A percentile compares a stretch with the other conserved stretches of the same genome.
phyloP scores from a whole-genome alignment of 2,113 vertebrate species.

The Gadus chalcogrammus region DNA sequence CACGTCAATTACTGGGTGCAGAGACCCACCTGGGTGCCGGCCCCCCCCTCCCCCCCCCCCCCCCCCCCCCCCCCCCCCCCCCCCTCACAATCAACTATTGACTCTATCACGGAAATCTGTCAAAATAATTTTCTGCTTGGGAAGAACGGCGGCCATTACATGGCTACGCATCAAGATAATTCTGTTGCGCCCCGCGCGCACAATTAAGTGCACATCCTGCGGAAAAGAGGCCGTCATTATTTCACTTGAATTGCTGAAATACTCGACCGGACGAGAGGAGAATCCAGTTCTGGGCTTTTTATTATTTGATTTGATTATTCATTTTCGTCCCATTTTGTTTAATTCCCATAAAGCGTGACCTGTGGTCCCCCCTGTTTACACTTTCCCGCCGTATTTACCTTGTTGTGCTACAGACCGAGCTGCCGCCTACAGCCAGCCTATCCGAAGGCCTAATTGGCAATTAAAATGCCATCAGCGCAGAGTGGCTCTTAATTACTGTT shows the following conservation, averaged over 20 bases:
- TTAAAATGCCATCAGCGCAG: constrained; percentile 69
- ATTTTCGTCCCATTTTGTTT: constrained; percentile 57
- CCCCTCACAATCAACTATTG: constrained; percentile 61
- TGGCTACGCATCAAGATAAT: constrained; percentile 64
- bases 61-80: constrained; percentile 57
- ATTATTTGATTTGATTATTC: constrained; percentile 45
- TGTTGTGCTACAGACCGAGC: neutral
- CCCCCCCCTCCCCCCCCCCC: constrained; percentile 57
- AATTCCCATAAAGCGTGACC: constrained; percentile 63
- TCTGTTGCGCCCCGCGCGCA: constrained; percentile 60
- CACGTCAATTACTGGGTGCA: constrained; percentile 78
- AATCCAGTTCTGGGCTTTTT: constrained; percentile 46
- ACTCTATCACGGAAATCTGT: constrained; percentile 71
- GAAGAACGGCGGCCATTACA: constrained; percentile 70
- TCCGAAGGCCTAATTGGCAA: constrained; percentile 66
- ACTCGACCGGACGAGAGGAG: constrained; percentile 25
- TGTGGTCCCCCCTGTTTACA: constrained; percentile 63
- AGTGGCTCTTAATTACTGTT: constrained; percentile 73
- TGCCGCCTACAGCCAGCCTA: constrained; percentile 45
- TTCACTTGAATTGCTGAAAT: constrained; percentile 55
- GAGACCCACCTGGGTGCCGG: constrained; percentile 65
- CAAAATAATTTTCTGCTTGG: constrained; percentile 69
- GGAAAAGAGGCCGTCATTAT: constrained; percentile 57
- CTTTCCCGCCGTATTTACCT: neutral
- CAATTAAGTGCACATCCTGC: constrained; percentile 63